These are phyloP conservation scores for Temnothorax rugatulus DNA, from an alignment of 2,888 invertebrate species.

Conservation along the genomic window DNA sequence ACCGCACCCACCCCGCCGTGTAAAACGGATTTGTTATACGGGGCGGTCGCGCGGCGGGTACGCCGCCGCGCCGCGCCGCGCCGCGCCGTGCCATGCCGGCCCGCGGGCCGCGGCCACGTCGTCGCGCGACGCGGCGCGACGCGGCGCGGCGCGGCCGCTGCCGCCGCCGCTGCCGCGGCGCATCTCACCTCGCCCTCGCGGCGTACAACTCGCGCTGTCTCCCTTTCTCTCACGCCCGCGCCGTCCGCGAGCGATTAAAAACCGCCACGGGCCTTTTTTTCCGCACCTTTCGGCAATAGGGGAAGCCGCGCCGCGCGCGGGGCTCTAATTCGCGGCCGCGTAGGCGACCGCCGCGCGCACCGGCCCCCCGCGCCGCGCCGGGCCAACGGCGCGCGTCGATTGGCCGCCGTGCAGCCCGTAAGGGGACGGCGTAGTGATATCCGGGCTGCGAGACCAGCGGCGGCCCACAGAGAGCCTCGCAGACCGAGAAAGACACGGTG, in stretches of 20 bases:
- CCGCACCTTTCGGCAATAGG: constrained; percentile 49
- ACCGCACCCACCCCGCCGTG: constrained; percentile 87
- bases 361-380: constrained; percentile 47
- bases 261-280: constrained; percentile 79
- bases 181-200: constrained; percentile 24
- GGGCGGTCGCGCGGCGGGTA: constrained; percentile 53
- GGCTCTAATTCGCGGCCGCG: constrained; percentile 76
- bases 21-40: constrained; percentile 73
- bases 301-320: constrained; percentile 21
- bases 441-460: constrained; percentile 65
- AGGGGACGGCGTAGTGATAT: constrained; percentile 83
- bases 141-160: constrained; percentile 53
- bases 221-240: constrained; percentile 58
- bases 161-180: constrained; percentile 56
- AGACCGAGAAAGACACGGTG: constrained; percentile 75
- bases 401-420: constrained; percentile 88
- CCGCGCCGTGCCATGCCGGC: constrained; percentile 9
- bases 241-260: constrained; percentile 71
- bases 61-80: neutral
- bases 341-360: constrained; percentile 74
- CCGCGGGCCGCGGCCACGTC: constrained; percentile 58
- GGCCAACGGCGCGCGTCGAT: constrained; percentile 55
- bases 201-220: constrained; percentile 41
- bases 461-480: constrained; percentile 70
- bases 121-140: constrained; percentile 53